Evolutionary conservation across 1,140 invertebrate genomes (phyloP).

Genomic region (Scaptomyza graminum): DNA sequence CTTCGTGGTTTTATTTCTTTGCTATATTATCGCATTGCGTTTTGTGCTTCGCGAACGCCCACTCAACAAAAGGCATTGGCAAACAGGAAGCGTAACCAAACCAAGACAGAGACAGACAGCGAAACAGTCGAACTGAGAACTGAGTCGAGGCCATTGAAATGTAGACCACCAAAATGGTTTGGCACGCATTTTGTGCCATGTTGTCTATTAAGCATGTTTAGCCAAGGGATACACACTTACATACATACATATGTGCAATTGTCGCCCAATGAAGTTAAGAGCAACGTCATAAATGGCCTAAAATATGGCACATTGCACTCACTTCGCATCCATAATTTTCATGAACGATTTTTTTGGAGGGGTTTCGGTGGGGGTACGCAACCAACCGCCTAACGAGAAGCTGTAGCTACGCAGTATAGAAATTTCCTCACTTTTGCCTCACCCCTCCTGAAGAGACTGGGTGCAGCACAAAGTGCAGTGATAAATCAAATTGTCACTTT

Average conservation of each 20-base stretch:
- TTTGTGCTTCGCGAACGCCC: conserved; percentile 4
- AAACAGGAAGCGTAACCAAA: conserved; percentile 9
- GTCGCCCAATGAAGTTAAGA: conserved; percentile 33
- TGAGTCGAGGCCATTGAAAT: conserved; percentile 23
- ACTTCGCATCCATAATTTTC: conserved; percentile 62
- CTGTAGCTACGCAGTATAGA: not conserved
- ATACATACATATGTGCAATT: conserved; percentile 45
- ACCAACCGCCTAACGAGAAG: conserved; percentile 25
- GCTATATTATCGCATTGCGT: conserved; percentile 7
- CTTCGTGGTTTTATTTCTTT: not conserved
- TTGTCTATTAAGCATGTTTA: conserved; percentile 23
- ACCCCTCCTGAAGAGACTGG: not conserved
- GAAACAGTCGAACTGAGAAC: conserved; percentile 8
- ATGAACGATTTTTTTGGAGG: conserved; percentile 57
- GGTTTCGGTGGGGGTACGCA: not conserved
- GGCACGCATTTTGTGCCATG: conserved; percentile 14
- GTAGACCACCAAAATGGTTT: conserved; percentile 21
- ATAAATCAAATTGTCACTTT: conserved; percentile 83
- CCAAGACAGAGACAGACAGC: not conserved
- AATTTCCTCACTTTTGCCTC: not conserved
- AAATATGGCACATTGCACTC: conserved; percentile 69
- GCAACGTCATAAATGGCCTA: conserved; percentile 61
- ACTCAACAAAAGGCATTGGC: conserved; percentile 9
- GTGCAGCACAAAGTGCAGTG: conserved; percentile 72
- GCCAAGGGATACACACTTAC: not conserved